Percentiles rank a stretch among this genome's conserved stretches.
Evolutionary conservation across 23 tunicate genomes (phyloP).

Genomic region (Styela plicata): DNA sequence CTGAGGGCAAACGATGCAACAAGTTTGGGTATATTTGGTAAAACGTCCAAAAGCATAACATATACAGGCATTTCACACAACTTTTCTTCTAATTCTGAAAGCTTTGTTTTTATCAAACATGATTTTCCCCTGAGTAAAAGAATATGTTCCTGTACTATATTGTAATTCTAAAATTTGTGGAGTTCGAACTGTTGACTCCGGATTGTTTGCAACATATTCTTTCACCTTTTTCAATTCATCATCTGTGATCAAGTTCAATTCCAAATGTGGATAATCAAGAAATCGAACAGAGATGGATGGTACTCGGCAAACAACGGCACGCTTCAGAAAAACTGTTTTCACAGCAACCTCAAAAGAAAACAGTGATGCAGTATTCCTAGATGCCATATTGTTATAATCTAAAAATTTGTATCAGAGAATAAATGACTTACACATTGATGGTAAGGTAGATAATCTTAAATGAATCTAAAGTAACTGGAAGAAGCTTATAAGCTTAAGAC

Average conservation of each 20-base stretch:
- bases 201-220: neutral
- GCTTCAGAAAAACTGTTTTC: conserved; percentile 10
- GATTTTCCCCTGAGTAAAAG: conserved; percentile 24
- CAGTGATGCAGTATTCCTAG: neutral
- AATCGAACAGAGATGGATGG: conserved; percentile 7
- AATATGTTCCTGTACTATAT: conserved; percentile 29
- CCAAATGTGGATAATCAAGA: conserved; percentile 23
- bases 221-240: conserved; percentile 16
- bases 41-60: conserved; percentile 22
- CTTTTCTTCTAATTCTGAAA: neutral
- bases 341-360: conserved; percentile 33
- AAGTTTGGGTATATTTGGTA: conserved; percentile 21
- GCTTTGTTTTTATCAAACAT: conserved; percentile 8
- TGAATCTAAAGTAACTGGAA: too few relatives aligned
- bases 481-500: too few relatives aligned
- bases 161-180: conserved; percentile 13
- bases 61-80: conserved; percentile 10
- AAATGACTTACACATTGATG: too few relatives aligned
- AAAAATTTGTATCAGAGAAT: too few relatives aligned
- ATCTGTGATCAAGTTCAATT: conserved; percentile 10
- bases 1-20: conserved; percentile 28
- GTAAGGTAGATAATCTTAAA: too few relatives aligned
- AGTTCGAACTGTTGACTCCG: neutral
- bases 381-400: neutral
- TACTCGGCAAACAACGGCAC: conserved; percentile 16